Evolutionary conservation across 2,113 vertebrate species (phyloP), one percentile per base, ranked within the genome.

Genomic region (Pavo muticus): DNA sequence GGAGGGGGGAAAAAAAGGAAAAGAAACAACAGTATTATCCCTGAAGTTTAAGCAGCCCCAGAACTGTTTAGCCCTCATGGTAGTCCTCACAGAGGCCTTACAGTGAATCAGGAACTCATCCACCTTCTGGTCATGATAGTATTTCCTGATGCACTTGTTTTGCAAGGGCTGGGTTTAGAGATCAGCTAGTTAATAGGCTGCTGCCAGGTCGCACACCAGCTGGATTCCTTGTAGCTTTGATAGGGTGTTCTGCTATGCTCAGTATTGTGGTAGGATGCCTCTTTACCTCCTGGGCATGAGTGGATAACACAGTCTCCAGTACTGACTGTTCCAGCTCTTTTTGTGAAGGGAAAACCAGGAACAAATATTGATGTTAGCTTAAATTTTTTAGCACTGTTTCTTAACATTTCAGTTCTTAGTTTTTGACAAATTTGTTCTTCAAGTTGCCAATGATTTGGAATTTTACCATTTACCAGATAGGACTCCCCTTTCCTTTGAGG

Each of bases 291-390:
- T 25, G 68, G 54, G 10, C 4, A 11, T 4, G 14, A 88, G 24
- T 27, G 23, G 25, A 30, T 45, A 10, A 25, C 17, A 5, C 0
- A 0, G 57, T 88, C 27, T 84, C 25, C 25, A 18, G 0, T 8
- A 18, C 7, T 79, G 32, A 10, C n/a, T 76, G 6, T 8, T 87
- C 13, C 0, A 0, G 7, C 11, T 16, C 16, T 57, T 83, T 84
- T 78, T 4, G 47, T 78, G 5, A 44, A 39, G 37, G 17, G 42
- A 13, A 84, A 89, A 67, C 2, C 25, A 30, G 57, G 44, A 42
- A 37, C 18, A 32, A 77, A 11, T 4, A 11, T 3, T 35, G 25
- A 40, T 52, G 14, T 44, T 45, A 29, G 27, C 11, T 70, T 87
- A 48, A 74, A 50, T 10, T 69, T 54, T 75, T 69, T 7, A 65